These are phyloP conservation scores for Eupithecia abbreviata DNA, from an alignment of 2,888 invertebrate genomes.

Conservation along the genomic window DNA sequence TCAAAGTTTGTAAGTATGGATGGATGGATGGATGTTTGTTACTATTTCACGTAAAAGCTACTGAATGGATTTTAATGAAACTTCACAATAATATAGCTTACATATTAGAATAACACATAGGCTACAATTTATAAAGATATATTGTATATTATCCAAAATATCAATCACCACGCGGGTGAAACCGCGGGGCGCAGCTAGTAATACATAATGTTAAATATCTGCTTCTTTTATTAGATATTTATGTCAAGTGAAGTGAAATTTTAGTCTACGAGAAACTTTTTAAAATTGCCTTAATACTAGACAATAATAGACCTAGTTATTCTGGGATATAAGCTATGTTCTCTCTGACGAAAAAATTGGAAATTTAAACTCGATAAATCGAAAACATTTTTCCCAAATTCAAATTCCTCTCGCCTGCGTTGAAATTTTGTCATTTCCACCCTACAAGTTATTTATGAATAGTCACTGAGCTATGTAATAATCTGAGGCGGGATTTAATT, in stretches of 20 bases:
- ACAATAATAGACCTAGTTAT: no score
- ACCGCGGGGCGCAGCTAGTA: not conserved
- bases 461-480: constrained; percentile 89
- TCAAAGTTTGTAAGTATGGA: no score
- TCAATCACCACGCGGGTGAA: no score
- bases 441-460: constrained; percentile 85
- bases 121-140: no score
- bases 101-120: no score
- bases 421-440: constrained; percentile 21
- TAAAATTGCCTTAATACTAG: not conserved
- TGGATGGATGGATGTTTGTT: no score
- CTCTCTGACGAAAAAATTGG: not conserved
- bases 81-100: no score
- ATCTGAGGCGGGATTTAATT: constrained; percentile 89
- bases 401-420: not conserved
- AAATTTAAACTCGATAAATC: not conserved
- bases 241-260: not conserved
- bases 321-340: no score
- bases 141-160: no score
- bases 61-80: no score
- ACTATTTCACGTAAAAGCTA: no score
- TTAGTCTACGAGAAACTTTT: not conserved
- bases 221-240: not conserved
- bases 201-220: not conserved
- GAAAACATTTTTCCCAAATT: not conserved